A percentile compares a stretch with the other conserved stretches of the same genome.
Evolutionary conservation across 2,888 invertebrate species (phyloP).

Genomic region (Ophraella communa): DNA sequence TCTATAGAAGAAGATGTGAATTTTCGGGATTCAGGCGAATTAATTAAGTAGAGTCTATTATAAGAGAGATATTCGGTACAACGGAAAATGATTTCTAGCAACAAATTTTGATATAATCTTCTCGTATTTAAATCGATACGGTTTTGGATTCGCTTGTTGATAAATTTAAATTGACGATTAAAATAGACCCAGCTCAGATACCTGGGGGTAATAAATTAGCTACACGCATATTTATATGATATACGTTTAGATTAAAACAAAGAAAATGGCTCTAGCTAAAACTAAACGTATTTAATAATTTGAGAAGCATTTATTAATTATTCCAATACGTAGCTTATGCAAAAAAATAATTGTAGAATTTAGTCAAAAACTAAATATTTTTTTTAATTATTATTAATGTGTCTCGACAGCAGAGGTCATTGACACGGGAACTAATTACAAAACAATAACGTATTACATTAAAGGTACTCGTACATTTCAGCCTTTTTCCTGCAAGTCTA

Average conservation of each 20-base stretch:
- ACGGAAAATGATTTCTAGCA: background rate
- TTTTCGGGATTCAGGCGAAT: constrained; percentile 14
- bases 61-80: constrained; percentile 5
- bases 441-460: too few relatives aligned
- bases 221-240: background rate
- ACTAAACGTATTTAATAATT: too few relatives aligned
- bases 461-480: too few relatives aligned
- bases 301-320: too few relatives aligned
- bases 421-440: too few relatives aligned
- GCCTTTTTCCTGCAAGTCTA: too few relatives aligned
- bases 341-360: too few relatives aligned
- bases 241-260: background rate
- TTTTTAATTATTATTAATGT: too few relatives aligned
- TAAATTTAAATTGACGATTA: background rate
- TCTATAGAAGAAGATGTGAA: constrained; percentile 16
- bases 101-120: background rate
- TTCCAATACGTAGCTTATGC: too few relatives aligned
- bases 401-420: too few relatives aligned
- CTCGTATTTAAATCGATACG: background rate
- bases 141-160: background rate
- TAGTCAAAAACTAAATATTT: too few relatives aligned
- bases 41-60: constrained; percentile 8
- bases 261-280: too few relatives aligned
- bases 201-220: background rate
- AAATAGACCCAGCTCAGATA: background rate